A percentile compares a stretch with the other conserved stretches of the same genome.
These are phyloP conservation scores for Periophthalmus magnuspinnatus DNA, from an alignment of 2,797 vertebrate genomes.

Conservation along the genomic window DNA sequence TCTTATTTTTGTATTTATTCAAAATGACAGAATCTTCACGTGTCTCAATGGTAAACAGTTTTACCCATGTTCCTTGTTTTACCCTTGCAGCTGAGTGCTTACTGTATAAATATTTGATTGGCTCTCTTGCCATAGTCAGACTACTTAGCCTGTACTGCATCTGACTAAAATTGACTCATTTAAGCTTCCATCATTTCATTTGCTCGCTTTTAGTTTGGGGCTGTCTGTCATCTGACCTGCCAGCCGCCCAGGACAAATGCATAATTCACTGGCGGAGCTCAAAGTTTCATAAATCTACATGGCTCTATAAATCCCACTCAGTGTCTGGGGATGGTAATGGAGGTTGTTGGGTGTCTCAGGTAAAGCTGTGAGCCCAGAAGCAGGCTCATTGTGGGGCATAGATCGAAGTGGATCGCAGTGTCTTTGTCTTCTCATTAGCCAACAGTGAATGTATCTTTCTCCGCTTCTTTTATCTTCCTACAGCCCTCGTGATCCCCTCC, in stretches of 20 bases:
- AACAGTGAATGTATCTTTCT: slow-evolving; percentile 73
- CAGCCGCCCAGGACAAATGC: slow-evolving; percentile 18
- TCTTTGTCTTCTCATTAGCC: slow-evolving; percentile 76
- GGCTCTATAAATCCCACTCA: slow-evolving; percentile 11
- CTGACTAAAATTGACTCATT: slow-evolving; percentile 38
- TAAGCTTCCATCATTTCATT: slow-evolving; percentile 36
- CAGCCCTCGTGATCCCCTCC: slow-evolving; percentile 29
- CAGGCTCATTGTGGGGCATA: slow-evolving; percentile 59
- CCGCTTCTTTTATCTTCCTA: slow-evolving; percentile 69
- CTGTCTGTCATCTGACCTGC: slow-evolving; percentile 24
- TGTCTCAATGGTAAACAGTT: slow-evolving; percentile 27
- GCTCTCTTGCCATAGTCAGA: slow-evolving; percentile 27
- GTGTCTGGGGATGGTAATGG: slow-evolving; percentile 7
- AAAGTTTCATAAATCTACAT: slow-evolving; percentile 29
- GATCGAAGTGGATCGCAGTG: slow-evolving; percentile 70
- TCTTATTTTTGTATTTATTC: background rate
- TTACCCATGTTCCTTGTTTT: slow-evolving; percentile 12
- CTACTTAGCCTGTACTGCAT: slow-evolving; percentile 24
- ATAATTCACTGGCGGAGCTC: slow-evolving; percentile 23
- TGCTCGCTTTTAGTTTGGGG: slow-evolving; percentile 13
- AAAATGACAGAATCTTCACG: slow-evolving; percentile 20
- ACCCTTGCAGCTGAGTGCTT: slow-evolving; percentile 42
- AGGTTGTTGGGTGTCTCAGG: slow-evolving; percentile 32
- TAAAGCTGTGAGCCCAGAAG: slow-evolving; percentile 57
- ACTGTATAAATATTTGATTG: slow-evolving; percentile 58